Percentiles rank a stretch among this genome's conserved stretches.
Conservation (phyloP, 2,113 vertebrate genomes). For the Gobius niger region DNA sequence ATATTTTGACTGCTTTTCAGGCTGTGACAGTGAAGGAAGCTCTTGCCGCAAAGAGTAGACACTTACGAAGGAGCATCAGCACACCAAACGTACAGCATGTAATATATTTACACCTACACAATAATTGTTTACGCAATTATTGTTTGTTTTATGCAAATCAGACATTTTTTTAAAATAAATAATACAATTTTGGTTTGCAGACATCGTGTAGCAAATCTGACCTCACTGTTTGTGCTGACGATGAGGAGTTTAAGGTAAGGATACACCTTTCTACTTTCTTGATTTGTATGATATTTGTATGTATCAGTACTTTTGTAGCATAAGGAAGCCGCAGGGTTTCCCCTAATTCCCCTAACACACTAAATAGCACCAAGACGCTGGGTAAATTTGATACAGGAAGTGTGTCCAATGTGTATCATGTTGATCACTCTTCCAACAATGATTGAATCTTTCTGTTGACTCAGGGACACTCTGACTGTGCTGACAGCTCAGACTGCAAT, state of each 20-base stretch:
- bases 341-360: too few species aligned
- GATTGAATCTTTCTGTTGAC: background rate
- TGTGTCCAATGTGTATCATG: too few species aligned
- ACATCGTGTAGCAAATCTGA: constrained; percentile 87
- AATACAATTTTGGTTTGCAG: constrained; percentile 59
- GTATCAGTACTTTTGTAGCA: too few species aligned
- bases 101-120: constrained; percentile 53
- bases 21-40: constrained; percentile 94
- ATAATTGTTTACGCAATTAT: constrained; percentile 3
- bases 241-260: constrained; percentile 81
- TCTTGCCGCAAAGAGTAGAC: constrained; percentile 84
- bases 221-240: constrained; percentile 84
- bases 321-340: background rate
- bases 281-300: background rate
- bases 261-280: background rate
- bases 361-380: too few species aligned
- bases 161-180: too few species aligned
- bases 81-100: constrained; percentile 92
- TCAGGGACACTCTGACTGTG: constrained; percentile 85
- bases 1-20: constrained; percentile 60
- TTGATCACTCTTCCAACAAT: background rate
- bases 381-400: background rate
- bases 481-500: constrained; percentile 81
- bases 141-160: background rate
- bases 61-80: constrained; percentile 92